A percentile compares a stretch with the other conserved stretches of the same genome.
phyloP scores from a whole-genome alignment of 2,113 vertebrate genomes.

The Sturnus vulgaris region DNA sequence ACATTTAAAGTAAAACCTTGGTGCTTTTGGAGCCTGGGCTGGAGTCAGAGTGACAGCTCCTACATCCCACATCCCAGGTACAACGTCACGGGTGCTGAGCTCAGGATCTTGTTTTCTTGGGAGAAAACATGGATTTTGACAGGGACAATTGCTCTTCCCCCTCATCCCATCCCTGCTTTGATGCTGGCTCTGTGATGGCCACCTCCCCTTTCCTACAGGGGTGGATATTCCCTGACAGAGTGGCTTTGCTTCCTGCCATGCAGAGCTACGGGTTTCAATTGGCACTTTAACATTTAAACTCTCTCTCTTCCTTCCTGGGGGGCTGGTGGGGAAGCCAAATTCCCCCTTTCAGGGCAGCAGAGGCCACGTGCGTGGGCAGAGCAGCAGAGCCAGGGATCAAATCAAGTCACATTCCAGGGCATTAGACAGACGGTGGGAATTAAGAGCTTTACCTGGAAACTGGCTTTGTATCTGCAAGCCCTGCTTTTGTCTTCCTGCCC shows the following conservation, averaged over 20 bases:
- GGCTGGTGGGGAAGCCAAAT: background rate
- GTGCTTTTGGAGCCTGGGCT: background rate
- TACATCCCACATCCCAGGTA: background rate
- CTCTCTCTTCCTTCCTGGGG: background rate
- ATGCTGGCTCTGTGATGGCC: background rate
- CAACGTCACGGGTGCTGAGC: background rate
- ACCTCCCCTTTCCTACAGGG: background rate
- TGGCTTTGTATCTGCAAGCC: conserved; percentile 27
- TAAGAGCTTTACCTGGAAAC: conserved; percentile 69
- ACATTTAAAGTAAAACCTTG: background rate
- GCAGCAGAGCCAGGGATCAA: conserved; percentile 24
- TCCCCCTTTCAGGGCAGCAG: background rate
- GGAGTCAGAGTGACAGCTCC: background rate
- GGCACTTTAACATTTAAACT: background rate
- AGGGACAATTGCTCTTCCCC: background rate
- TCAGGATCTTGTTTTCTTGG: background rate
- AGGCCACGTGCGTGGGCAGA: background rate
- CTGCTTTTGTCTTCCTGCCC: conserved; percentile 14
- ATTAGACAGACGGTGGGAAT: conserved; percentile 66
- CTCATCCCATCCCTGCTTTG: background rate
- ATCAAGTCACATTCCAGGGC: conserved; percentile 50
- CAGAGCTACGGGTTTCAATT: background rate
- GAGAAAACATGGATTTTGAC: background rate
- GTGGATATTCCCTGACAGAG: background rate
- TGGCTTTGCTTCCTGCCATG: background rate